Base-by-base conservation (phyloP, 1,140 invertebrate genomes). In the Drosophila melanogaster region DNA sequence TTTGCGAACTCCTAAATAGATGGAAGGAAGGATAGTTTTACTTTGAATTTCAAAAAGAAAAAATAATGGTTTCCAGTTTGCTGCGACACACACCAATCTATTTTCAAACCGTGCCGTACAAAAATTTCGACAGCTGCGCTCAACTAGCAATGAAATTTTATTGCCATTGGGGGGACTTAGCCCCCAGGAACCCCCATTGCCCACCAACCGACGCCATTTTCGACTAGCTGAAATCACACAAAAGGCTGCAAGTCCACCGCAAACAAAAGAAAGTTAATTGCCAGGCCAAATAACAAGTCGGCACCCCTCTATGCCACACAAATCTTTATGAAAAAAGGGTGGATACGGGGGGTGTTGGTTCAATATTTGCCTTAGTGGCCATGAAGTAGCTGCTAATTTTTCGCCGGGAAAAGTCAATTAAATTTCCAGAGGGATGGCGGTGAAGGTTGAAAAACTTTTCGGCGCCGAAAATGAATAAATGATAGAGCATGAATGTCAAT, bases 401-500 rank as follows among this genome's bases (percentile, higher is more conserved):
- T 75, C 54, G 71, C 22, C 46, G 44, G 40, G 60, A 75, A 75
- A 75, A 75, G 59, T 75, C 72, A 76, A 76, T 76, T 76, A 76
- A 76, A 76, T 75, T 65, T 65, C 17, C 38, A 38, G 55, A 30
- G 30, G 47, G 15, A 30, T 37, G 51, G 26, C 17, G 10, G 35
- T 26, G 35, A 24, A n/a, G 61, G 47, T 8, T 40, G 35, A 15
- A 49, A 55, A 77, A 77, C 72, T 77, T 77, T 77, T 60, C 62
- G 61, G 74, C 78, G 74, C 70, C 70, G 35, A 79, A 70, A 87
- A 89, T 87, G 84, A 89, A 87, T 89, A 89, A 87, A 87, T 89
- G 84, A 87, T 87, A 79, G 72, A 61, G 76, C 84, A 89, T 87
- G 84, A 87, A 87, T 87, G 84, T 87, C 84, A 87, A 87, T 87